phyloP scores from a whole-genome alignment of 2,113 vertebrate species.

The Tyrannus savana region DNA sequence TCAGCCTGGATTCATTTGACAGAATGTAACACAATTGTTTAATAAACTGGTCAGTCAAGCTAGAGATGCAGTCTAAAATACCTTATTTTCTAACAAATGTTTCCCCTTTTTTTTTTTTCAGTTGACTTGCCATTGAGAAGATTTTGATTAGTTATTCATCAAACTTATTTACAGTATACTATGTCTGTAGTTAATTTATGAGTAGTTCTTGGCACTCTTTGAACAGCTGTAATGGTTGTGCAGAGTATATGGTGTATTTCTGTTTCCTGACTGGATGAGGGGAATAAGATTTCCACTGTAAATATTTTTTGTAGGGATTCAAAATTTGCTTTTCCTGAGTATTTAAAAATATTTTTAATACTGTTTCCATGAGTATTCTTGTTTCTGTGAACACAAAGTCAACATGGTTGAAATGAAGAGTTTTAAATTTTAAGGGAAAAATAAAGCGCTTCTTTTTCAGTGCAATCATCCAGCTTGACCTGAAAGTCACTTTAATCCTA shows the following conservation, averaged over 20 bases:
- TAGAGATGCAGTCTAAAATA: not conserved
- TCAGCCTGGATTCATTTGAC: not conserved
- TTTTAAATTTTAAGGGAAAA: slow-evolving; percentile 42
- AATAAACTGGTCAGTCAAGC: not conserved
- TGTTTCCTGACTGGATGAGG: slow-evolving; percentile 46
- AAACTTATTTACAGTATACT: slow-evolving; percentile 41
- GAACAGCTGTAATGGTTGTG: slow-evolving; percentile 20
- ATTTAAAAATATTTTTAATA: slow-evolving; percentile 63
- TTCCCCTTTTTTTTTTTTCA: not conserved
- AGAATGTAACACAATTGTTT: not conserved
- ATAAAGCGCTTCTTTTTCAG: not conserved
- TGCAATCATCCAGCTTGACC: slow-evolving; percentile 41
- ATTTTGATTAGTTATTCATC: slow-evolving; percentile 38
- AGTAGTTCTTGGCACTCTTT: slow-evolving; percentile 47
- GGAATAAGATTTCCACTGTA: slow-evolving; percentile 58
- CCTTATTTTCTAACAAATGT: not conserved
- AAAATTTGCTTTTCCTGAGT: slow-evolving; percentile 52
- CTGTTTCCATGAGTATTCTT: slow-evolving; percentile 46
- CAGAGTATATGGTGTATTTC: slow-evolving; percentile 10
- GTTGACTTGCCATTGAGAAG: not conserved
- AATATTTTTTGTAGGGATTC: slow-evolving; percentile 51
- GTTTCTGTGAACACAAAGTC: slow-evolving; percentile 51
- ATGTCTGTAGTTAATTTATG: slow-evolving; percentile 46
- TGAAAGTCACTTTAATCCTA: slow-evolving; percentile 59
- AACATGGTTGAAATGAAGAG: slow-evolving; percentile 33